A percentile compares a stretch with the other conserved stretches of the same genome.
phyloP scores from a whole-genome alignment of 2,888 invertebrate species.

The Cactoblastis cactorum region DNA sequence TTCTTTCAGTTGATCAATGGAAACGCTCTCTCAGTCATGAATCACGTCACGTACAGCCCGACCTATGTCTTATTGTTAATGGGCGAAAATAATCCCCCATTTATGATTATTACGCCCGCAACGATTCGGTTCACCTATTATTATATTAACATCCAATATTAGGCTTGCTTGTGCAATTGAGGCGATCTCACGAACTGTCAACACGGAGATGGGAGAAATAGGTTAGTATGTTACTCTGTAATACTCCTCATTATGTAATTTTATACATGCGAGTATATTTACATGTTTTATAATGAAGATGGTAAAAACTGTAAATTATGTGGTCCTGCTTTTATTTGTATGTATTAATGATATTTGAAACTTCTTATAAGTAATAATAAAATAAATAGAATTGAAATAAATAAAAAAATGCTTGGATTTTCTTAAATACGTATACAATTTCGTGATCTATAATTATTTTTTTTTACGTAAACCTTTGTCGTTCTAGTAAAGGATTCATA shows the following conservation, averaged over 20 bases:
- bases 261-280: neutral
- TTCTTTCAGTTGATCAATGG: neutral
- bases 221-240: constrained; percentile 6
- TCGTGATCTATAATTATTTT: no score
- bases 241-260: neutral
- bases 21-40: constrained; percentile 15
- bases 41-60: constrained; percentile 39
- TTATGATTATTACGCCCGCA: constrained; percentile 28
- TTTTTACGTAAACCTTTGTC: no score
- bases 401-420: no score
- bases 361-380: no score
- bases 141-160: constrained; percentile 34
- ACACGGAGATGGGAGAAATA: constrained; percentile 6
- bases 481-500: no score
- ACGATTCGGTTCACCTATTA: constrained; percentile 31
- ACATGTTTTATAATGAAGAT: no score
- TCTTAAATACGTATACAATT: no score
- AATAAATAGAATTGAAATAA: no score
- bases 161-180: constrained; percentile 26
- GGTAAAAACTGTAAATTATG: no score
- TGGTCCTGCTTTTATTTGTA: no score
- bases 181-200: neutral
- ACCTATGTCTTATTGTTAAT: constrained; percentile 23
- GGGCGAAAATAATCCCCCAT: constrained; percentile 38
- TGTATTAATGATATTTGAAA: no score